Conservation (phyloP, 2,888 invertebrate species). For the Sphaeridia pumilis region DNA sequence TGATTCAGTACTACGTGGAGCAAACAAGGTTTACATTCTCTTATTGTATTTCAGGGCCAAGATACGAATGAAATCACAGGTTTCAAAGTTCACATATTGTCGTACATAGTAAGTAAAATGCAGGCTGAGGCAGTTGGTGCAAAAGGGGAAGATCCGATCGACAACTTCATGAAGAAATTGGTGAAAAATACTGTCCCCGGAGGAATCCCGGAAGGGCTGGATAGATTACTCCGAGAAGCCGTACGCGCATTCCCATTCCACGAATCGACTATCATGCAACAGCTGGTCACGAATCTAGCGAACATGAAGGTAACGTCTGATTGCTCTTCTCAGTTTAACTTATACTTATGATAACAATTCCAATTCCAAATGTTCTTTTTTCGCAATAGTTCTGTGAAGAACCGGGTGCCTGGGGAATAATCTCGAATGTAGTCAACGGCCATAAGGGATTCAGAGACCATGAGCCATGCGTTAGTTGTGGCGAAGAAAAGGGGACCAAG, state of each 20-base stretch:
- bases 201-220: constrained; percentile 48
- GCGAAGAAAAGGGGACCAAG: constrained; percentile 76
- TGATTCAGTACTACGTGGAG: too few species aligned
- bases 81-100: constrained; percentile 75
- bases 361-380: too few species aligned
- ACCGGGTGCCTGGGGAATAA: constrained; percentile 42
- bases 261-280: constrained; percentile 79
- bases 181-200: constrained; percentile 48
- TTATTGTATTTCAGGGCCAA: constrained; percentile 44
- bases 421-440: constrained; percentile 75
- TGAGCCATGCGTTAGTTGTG: constrained; percentile 69
- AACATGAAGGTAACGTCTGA: constrained; percentile 33
- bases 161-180: constrained; percentile 61
- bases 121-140: constrained; percentile 46
- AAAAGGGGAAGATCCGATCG: constrained; percentile 50
- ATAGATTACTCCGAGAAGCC: constrained; percentile 66
- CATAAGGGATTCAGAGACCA: constrained; percentile 63
- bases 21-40: too few species aligned
- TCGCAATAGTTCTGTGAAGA: constrained; percentile 35
- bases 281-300: constrained; percentile 42
- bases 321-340: too few species aligned
- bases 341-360: too few species aligned
- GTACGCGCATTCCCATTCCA: constrained; percentile 81
- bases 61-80: constrained; percentile 84
- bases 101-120: constrained; percentile 48